Evolutionary conservation across 2,888 invertebrate genomes (phyloP).

Genomic region (Plusia festucae): DNA sequence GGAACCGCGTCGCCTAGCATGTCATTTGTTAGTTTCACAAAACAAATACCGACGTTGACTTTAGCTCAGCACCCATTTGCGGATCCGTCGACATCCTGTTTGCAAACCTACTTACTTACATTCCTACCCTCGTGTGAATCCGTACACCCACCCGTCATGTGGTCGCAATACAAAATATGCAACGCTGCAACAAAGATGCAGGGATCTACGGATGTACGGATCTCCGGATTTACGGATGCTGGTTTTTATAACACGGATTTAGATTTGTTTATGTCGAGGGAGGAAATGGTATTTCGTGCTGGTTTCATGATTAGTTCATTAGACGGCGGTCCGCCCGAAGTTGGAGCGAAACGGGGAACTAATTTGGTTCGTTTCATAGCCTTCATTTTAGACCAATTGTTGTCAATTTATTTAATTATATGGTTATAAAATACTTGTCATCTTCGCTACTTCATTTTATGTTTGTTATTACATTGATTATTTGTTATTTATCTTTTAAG

Average conservation of each 20-base stretch:
- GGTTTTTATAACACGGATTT: slow-evolving; percentile 25
- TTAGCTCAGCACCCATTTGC: slow-evolving; percentile 66
- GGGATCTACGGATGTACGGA: slow-evolving; percentile 3
- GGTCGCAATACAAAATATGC: slow-evolving; percentile 55
- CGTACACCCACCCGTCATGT: slow-evolving; percentile 60
- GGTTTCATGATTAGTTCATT: slow-evolving; percentile 5
- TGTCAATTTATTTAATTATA: not conserved
- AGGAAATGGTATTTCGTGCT: slow-evolving; percentile 6
- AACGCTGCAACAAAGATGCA: slow-evolving; percentile 46
- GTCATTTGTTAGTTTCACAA: slow-evolving; percentile 68
- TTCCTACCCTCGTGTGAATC: slow-evolving; percentile 64
- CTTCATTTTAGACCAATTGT: not conserved
- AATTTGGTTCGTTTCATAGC: not conserved
- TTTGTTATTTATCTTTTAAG: too few relatives aligned
- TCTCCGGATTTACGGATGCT: slow-evolving; percentile 15
- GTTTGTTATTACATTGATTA: too few relatives aligned
- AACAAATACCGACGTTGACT: slow-evolving; percentile 66
- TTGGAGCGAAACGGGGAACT: not conserved
- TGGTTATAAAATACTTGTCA: not conserved
- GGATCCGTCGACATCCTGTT: slow-evolving; percentile 64
- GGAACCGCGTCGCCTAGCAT: slow-evolving; percentile 57
- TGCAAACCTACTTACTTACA: slow-evolving; percentile 68
- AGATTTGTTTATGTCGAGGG: not conserved
- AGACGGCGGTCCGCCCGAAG: not conserved
- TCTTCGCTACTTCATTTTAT: too few relatives aligned